Evolutionary conservation across 2,113 vertebrate species (phyloP), one percentile per base, ranked within the genome.

Genomic region (Balaenoptera acutorostrata): DNA sequence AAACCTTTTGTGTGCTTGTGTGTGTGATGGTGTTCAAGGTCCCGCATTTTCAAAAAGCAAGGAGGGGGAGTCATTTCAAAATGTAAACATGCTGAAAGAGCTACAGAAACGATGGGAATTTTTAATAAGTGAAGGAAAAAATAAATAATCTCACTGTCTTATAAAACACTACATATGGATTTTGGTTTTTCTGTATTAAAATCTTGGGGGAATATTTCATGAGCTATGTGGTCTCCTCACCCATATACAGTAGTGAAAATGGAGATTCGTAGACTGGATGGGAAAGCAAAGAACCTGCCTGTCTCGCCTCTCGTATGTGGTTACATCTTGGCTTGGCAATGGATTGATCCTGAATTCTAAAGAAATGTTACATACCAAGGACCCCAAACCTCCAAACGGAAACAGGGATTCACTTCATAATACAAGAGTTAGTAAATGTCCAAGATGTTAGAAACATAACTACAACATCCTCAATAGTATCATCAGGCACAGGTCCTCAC

Each of bases 41-140:
- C 61, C 63, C 63, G 75, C 55, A 75, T 89, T 93, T 91, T 93
- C 52, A 46, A 89, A 89, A 96, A 94, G 63, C 46, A 68, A 41
- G 18, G 12, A 59, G 15, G n/a, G 29, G 41, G 2, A 1, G 41
- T 77, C 90, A 82, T 83, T 83, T 82, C 49, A 81, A 90, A 88
- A 94, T 86, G 66, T 46, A 94, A 97, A 86, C 82, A 52, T 15
- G 82, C 27, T 39, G 10, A 64, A 92, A 97, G 68, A 41, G 31
- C 63, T 81, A 75, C 25, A 87, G 72, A 92, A 88, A 86, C 72
- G 59, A 80, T 3, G 15, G 31, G 64, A 29, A 71, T 17, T 52
- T 96, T 97, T 52, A 96, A 29, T 68, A 93, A 94, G 63, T 21
- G 36, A 95, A 94, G 31, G 25, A 8, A 68, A 55, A 78, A 95